These are phyloP conservation scores for Mimachlamys varia DNA, from an alignment of 2,888 invertebrate species.

Conservation along the genomic window DNA sequence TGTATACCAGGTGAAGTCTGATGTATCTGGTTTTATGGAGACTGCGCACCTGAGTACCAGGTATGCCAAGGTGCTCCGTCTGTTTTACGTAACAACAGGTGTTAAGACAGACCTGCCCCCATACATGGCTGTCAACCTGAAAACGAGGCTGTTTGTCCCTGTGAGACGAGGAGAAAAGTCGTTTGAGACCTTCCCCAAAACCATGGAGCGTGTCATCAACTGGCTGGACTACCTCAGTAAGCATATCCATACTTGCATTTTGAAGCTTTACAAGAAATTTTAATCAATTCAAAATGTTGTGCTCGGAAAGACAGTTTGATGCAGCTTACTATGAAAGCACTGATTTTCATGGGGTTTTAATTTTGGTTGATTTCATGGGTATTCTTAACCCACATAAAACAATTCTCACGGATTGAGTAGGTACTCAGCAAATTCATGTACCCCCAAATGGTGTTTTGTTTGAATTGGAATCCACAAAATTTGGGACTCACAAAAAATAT, in stretches of 20 bases:
- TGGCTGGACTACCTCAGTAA: constrained; percentile 67
- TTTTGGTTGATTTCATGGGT: no score
- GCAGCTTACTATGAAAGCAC: no score
- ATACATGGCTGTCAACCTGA: constrained; percentile 59
- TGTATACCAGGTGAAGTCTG: constrained; percentile 53
- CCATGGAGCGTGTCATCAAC: constrained; percentile 64
- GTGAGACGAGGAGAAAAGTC: constrained; percentile 55
- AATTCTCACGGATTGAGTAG: no score
- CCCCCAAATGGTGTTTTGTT: no score
- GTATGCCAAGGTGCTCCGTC: constrained; percentile 63
- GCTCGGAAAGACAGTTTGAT: no score
- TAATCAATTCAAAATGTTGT: no score
- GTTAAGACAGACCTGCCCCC: constrained; percentile 47
- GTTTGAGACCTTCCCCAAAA: constrained; percentile 68
- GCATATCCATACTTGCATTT: constrained; percentile 37
- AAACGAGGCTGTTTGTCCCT: constrained; percentile 65
- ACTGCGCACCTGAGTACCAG: constrained; percentile 57
- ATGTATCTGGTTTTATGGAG: constrained; percentile 54
- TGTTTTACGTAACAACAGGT: constrained; percentile 58
- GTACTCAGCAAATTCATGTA: no score
- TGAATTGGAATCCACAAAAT: no score
- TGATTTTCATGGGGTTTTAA: no score
- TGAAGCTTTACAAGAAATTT: no score
- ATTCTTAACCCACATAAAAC: no score
- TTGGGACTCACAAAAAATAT: no score